Evolutionary conservation across 1,140 invertebrate species (phyloP).

Genomic region (Drosophila ficusphila): DNA sequence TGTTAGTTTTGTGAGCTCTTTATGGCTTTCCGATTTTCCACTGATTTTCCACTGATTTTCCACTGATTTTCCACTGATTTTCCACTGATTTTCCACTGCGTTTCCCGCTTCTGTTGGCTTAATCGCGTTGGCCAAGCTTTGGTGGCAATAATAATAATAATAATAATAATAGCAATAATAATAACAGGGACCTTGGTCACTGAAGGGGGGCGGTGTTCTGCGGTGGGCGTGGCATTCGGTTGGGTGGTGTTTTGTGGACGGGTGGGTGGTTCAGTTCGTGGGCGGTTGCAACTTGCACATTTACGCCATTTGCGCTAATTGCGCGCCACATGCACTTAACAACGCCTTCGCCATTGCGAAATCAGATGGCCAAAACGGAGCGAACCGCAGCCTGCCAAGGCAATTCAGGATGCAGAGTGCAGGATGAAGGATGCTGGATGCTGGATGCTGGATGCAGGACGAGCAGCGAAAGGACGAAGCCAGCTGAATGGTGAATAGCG

Average conservation of each 20-base stretch:
- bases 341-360: constrained; percentile 51
- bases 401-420: neutral
- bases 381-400: constrained; percentile 10
- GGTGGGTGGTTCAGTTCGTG: neutral
- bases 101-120: constrained; percentile 13
- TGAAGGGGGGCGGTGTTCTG: neutral
- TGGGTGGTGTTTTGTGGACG: neutral
- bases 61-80: too few species aligned
- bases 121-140: constrained; percentile 18
- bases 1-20: too few species aligned
- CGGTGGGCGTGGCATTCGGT: neutral
- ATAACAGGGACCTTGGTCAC: constrained; percentile 17
- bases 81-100: too few species aligned
- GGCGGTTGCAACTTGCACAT: constrained; percentile 43
- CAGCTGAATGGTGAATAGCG: neutral
- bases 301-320: constrained; percentile 59
- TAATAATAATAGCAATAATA: constrained; percentile 46
- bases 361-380: constrained; percentile 17
- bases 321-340: constrained; percentile 57
- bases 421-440: neutral
- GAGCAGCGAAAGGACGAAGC: neutral
- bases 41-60: too few species aligned
- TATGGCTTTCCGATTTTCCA: neutral
- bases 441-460: neutral
- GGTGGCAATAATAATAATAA: constrained; percentile 32